phyloP scores from a whole-genome alignment of 2,797 vertebrate species.

The Agapornis canus region DNA sequence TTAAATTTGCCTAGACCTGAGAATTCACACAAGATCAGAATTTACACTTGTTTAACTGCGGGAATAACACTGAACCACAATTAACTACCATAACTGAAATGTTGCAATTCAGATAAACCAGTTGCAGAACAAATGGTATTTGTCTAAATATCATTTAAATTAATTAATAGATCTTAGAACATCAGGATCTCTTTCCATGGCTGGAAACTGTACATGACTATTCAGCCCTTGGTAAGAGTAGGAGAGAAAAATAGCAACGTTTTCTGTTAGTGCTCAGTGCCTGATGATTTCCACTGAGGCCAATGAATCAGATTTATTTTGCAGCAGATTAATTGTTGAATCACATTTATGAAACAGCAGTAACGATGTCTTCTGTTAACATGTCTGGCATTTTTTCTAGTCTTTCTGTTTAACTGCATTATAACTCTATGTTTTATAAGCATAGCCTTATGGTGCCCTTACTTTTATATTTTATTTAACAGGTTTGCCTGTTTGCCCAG shows the following conservation, averaged over 20 bases:
- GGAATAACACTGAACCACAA: background rate
- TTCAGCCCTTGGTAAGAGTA: background rate
- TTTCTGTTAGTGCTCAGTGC: background rate
- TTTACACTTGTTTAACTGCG: background rate
- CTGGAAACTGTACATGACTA: background rate
- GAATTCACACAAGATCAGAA: background rate
- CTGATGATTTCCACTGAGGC: background rate
- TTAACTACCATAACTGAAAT: background rate
- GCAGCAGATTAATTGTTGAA: background rate
- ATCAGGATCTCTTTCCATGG: background rate
- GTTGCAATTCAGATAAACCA: background rate
- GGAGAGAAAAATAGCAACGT: background rate
- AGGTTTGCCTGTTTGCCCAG: constrained; percentile 95
- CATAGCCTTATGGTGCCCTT: background rate
- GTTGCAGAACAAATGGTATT: background rate
- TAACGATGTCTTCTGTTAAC: background rate
- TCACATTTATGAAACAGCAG: background rate
- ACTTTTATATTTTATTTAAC: background rate
- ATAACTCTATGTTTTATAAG: background rate
- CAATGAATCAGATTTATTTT: background rate
- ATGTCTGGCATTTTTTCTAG: background rate
- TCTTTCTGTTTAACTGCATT: background rate
- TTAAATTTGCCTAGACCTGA: background rate
- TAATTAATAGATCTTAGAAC: background rate
- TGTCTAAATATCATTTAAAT: background rate